Base-by-base conservation (phyloP, 2,113 vertebrate species). In the Corythoichthys intestinalis region DNA sequence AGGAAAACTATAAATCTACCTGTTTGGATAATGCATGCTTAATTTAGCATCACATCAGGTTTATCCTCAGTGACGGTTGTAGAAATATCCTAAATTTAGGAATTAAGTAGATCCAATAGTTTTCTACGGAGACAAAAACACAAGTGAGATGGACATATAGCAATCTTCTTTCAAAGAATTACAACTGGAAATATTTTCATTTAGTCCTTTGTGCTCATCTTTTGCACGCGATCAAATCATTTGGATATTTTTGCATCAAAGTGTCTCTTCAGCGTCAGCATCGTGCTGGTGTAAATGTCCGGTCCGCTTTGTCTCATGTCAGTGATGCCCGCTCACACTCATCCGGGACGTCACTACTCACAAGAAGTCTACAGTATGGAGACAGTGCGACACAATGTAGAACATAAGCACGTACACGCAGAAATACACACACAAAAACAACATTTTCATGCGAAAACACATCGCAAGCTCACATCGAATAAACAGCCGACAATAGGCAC, bases 281-380 rank as follows among this genome's bases (percentile, higher is more conserved):
- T 95, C 92, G 93, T 92, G 94, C 92, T 95, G 94, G 89, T 90
- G 93, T 89, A 82, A 91, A 92, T 90, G 91, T 93, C 91, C 77
- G 86, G 87, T 94, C 92, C 91, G 85, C 79, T 90, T 85, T 92
- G 84, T 93, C 94, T 91, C 76, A 92, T 92, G 91, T 92, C 93
- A 91, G 67, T 88, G 94, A 89, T 74, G 94, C 90, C 90, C 83
- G 93, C 92, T 96, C 93, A 90, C 89, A 94, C 88, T 91, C 94
- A 93, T 93, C 84, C 94, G 92, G 93, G 94, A 93, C 89, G 80
- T 88, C 91, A 93, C 92, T 95, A 93, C 93, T 94, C 89, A 93
- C 94, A 94, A 96, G 93, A 92, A 93, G 93, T 96, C 94, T 97
- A 97, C 87, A 93, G 93, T 92, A 94, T 93, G 92, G 91, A 94